Evolutionary conservation across 2,888 invertebrate genomes (phyloP).

Genomic region (Caradrina clavipalpis): DNA sequence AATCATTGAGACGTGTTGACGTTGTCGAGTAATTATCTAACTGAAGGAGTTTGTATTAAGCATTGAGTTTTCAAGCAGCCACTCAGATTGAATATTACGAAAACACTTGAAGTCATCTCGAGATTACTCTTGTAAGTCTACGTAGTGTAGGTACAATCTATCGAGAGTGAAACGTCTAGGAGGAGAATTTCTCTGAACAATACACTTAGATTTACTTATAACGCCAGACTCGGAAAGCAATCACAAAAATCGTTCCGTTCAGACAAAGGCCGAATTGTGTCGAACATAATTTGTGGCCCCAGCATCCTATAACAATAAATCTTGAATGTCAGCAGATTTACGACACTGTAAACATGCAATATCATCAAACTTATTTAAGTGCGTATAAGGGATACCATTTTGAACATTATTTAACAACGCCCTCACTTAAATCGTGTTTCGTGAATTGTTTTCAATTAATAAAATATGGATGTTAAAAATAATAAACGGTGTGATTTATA

Average conservation of each 20-base stretch:
- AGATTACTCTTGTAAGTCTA: conserved; percentile 28
- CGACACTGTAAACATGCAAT: conserved; percentile 85
- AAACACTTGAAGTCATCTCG: conserved; percentile 36
- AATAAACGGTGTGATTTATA: conserved; percentile 63
- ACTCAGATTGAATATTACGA: conserved; percentile 25
- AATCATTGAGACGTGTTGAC: conserved; percentile 28
- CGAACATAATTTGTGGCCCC: conserved; percentile 76
- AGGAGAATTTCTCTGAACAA: conserved; percentile 25
- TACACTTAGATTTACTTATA: conserved; percentile 57
- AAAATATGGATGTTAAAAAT: conserved; percentile 39
- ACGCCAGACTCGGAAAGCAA: conserved; percentile 59
- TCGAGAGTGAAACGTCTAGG: conserved; percentile 23
- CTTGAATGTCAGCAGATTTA: conserved; percentile 83
- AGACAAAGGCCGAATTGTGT: conserved; percentile 75
- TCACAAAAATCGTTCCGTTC: conserved; percentile 70
- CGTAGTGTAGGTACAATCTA: conserved; percentile 6
- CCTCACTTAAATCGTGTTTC: conserved; percentile 57
- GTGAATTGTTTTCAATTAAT: conserved; percentile 62
- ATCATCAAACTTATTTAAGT: conserved; percentile 80
- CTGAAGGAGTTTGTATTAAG: conserved; percentile 21
- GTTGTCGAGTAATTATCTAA: conserved; percentile 24
- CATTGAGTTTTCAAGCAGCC: conserved; percentile 19
- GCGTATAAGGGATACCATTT: conserved; percentile 67
- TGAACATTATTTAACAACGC: conserved; percentile 61
- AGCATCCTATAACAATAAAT: conserved; percentile 84